Base-by-base conservation (phyloP, 1,140 invertebrate species). In the Leptinotarsa lineolata region DNA sequence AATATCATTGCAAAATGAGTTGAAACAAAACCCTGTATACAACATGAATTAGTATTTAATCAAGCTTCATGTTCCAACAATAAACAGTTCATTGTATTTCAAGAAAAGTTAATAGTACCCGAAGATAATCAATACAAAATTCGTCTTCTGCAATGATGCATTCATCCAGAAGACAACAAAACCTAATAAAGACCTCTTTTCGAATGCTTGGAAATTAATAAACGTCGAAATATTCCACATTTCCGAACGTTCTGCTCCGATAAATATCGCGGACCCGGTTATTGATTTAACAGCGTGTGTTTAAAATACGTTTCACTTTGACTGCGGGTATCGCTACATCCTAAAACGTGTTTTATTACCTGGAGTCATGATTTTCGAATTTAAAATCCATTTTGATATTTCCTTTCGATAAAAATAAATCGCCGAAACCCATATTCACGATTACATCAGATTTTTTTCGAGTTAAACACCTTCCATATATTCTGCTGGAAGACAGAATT, bases 341-440 rank as follows among this genome's bases (percentile, higher is more conserved):
- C 48, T 18, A 18, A 54, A 54, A 54, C n/a, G 48, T 54, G 48
- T 54, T 54, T 54, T 54, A 54, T 54, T 54, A 54, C 48, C 48
- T n/a, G 48, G 4, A 54, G 48, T 54, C 48, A 54, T 54, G 48
- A 54, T 54, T 54, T 54, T 18, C 48, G 16, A 54, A 54, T 54
- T 54, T 54, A 54, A 54, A 54, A 54, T 54, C 48, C 16, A 54
- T 54, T 54, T 54, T 18, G 48, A 54, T 54, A 54, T 54, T 54
- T 54, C n/a, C 16, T 54, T 18, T 54, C 48, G 48, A 15, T 54
- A 18, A 18, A 54, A 54, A n/a, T 54, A 18, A 54, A 54, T 16
- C 13, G 48, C 6, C 12, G 48, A 18, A 54, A 54, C 13, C 48
- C 48, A 54, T 54, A 54, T 54, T 54, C n/a, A 54, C 48, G 48